Conservation (phyloP, 2,113 vertebrate genomes). For the Drymodes brunneopygia region DNA sequence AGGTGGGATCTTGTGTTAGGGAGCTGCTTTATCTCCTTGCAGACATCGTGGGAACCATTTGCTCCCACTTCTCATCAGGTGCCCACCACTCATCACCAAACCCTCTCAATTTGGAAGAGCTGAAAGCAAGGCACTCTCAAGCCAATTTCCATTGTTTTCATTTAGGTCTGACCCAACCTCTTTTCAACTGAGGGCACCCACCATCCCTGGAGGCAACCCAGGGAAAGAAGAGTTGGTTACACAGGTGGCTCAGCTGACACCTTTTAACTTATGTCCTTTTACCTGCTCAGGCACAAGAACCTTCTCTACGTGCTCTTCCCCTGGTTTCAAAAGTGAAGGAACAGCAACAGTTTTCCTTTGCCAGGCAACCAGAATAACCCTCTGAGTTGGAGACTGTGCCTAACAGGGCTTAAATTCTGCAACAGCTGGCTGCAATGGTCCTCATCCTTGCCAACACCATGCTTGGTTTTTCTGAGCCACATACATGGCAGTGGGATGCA, state of each 20-base stretch:
- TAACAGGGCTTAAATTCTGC: neutral
- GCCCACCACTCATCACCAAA: neutral
- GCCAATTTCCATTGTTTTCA: neutral
- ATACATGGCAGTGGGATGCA: neutral
- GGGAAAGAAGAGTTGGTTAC: neutral
- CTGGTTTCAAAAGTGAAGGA: neutral
- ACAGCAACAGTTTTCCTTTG: neutral
- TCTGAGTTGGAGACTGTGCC: neutral
- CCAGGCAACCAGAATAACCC: neutral
- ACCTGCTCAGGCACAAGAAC: neutral
- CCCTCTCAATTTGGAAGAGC: neutral
- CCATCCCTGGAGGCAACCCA: neutral
- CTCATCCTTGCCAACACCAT: neutral
- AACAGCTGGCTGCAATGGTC: neutral
- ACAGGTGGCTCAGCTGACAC: neutral
- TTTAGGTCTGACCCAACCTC: neutral
- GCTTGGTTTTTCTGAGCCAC: constrained; percentile 3
- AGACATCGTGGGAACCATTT: neutral
- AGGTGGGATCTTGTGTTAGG: neutral
- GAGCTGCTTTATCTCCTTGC: neutral
- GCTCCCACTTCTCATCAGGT: neutral
- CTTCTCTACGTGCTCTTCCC: neutral
- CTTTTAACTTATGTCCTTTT: neutral
- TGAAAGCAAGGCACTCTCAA: neutral
- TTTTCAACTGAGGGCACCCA: neutral